phyloP scores from a whole-genome alignment of 2,888 invertebrate species.

The Stictocephala bisonia region DNA sequence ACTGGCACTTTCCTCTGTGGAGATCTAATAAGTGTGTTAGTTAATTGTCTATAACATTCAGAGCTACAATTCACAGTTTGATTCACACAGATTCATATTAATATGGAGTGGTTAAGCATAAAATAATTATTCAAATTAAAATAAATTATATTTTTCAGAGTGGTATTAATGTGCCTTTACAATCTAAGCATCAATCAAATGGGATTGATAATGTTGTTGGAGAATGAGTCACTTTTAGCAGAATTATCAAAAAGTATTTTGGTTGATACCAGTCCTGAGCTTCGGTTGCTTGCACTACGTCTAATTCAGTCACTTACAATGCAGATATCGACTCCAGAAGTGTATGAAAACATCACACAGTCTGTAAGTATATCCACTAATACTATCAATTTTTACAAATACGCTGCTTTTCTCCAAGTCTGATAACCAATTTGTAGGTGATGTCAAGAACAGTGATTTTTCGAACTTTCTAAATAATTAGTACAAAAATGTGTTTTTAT shows the following conservation, averaged over 20 bases:
- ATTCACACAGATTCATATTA: too few relatives aligned
- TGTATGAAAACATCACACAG: slow-evolving; percentile 47
- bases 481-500: too few relatives aligned
- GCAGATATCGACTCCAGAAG: slow-evolving; percentile 51
- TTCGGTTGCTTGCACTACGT: slow-evolving; percentile 56
- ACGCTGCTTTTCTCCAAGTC: too few relatives aligned
- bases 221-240: slow-evolving; percentile 52
- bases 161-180: slow-evolving; percentile 63
- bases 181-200: slow-evolving; percentile 64
- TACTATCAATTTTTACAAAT: too few relatives aligned
- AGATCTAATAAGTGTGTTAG: background rate
- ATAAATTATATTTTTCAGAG: too few relatives aligned
- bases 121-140: too few relatives aligned
- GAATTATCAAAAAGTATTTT: slow-evolving; percentile 53
- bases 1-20: too few relatives aligned
- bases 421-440: too few relatives aligned
- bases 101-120: too few relatives aligned
- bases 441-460: too few relatives aligned
- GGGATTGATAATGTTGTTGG: slow-evolving; percentile 60
- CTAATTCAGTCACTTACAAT: slow-evolving; percentile 58
- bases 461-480: too few relatives aligned
- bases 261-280: slow-evolving; percentile 54
- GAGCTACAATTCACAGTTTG: too few relatives aligned
- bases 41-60: background rate
- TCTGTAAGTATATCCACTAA: slow-evolving; percentile 47